These are phyloP conservation scores for Perodicticus potto DNA, from an alignment of 2,797 vertebrate species.

Conservation along the genomic window DNA sequence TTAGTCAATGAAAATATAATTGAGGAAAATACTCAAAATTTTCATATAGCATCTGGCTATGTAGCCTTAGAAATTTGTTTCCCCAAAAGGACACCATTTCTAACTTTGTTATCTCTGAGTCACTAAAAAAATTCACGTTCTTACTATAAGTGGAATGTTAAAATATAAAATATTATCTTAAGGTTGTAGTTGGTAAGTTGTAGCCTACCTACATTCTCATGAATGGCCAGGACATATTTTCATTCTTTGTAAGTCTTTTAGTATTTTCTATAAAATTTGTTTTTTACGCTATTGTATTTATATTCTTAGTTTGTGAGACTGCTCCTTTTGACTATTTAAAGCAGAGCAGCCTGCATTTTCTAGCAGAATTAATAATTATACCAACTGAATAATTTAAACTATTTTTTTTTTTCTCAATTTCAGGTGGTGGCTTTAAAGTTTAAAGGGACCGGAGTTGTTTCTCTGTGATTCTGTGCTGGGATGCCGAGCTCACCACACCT, in stretches of 20 bases:
- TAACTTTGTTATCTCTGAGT: constrained; percentile 20
- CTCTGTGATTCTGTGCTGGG: constrained; percentile 50
- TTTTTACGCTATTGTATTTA: constrained; percentile 29
- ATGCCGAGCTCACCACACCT: constrained; percentile 9
- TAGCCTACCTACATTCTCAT: background rate
- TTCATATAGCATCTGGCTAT: background rate
- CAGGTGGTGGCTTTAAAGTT: constrained; percentile 75
- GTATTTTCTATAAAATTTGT: constrained; percentile 11
- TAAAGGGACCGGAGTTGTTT: constrained; percentile 71
- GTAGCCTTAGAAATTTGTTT: constrained; percentile 24
- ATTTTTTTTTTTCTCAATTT: constrained; percentile 51
- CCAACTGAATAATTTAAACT: background rate
- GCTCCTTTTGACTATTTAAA: constrained; percentile 42
- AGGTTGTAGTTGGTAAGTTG: background rate
- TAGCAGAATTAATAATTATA: constrained; percentile 51
- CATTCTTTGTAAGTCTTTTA: background rate
- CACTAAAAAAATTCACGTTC: constrained; percentile 48
- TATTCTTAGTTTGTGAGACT: constrained; percentile 14
- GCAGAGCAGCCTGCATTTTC: constrained; percentile 45
- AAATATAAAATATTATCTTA: constrained; percentile 55
- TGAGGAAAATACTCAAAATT: background rate
- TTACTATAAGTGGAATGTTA: constrained; percentile 29
- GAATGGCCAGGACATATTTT: constrained; percentile 2
- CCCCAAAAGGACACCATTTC: background rate
- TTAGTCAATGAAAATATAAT: background rate